Evolutionary conservation across 2,113 vertebrate genomes (phyloP).

Genomic region (Athene noctua): DNA sequence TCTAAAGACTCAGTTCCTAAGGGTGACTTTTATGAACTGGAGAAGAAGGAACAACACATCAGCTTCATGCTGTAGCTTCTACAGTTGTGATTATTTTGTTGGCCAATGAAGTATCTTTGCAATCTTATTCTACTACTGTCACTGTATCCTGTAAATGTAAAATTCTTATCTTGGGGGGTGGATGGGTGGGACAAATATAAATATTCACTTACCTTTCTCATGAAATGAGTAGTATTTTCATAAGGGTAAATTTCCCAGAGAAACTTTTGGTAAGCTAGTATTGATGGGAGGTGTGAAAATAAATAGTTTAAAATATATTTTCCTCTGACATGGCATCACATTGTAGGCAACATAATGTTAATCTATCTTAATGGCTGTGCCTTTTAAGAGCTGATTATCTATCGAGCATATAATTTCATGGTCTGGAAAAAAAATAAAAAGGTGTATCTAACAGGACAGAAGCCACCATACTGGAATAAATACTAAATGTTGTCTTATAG

Average conservation of each 20-base stretch:
- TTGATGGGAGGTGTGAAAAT: neutral
- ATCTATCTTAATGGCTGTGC: neutral
- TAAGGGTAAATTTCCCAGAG: neutral
- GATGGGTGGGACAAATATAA: neutral
- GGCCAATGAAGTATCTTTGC: neutral
- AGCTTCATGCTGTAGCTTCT: neutral
- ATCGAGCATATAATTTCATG: neutral
- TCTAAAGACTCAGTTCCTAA: neutral
- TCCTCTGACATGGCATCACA: neutral
- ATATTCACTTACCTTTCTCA: neutral
- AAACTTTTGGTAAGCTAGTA: neutral
- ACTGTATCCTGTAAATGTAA: neutral
- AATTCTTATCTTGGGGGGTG: neutral
- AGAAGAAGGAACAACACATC: neutral
- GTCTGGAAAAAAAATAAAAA: neutral
- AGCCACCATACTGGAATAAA: neutral
- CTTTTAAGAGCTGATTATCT: neutral
- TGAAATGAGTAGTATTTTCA: neutral
- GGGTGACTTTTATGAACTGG: neutral
- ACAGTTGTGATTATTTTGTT: neutral
- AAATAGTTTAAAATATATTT: neutral
- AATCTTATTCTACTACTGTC: neutral
- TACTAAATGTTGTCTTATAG: neutral
- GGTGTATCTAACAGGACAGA: neutral
- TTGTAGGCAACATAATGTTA: neutral